Evolutionary conservation across 1,140 invertebrate genomes (phyloP).

Genomic region (Heliconius himera): DNA sequence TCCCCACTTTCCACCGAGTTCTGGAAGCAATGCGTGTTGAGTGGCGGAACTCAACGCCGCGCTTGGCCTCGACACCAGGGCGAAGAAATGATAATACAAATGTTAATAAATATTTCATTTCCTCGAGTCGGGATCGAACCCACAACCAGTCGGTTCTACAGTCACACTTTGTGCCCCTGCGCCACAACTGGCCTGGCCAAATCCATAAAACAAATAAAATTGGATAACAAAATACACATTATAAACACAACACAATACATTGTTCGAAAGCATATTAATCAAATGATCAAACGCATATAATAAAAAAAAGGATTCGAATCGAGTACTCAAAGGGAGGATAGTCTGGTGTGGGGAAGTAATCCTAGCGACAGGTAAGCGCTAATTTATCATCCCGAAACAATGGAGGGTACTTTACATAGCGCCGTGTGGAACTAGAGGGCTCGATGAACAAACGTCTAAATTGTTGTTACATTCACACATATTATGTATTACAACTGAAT

Average conservation of each 20-base stretch:
- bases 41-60: too few species aligned
- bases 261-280: constrained; percentile 66
- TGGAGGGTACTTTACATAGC: constrained; percentile 60
- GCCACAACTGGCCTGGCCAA: too few species aligned
- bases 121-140: too few species aligned
- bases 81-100: too few species aligned
- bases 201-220: background rate
- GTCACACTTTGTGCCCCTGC: too few species aligned
- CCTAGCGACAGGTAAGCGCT: constrained; percentile 73
- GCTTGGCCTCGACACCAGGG: too few species aligned
- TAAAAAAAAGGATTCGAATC: constrained; percentile 56
- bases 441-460: constrained; percentile 51
- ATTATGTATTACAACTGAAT: constrained; percentile 19
- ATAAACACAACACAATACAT: constrained; percentile 40
- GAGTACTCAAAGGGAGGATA: constrained; percentile 55
- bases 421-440: constrained; percentile 60
- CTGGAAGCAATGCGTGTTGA: too few species aligned
- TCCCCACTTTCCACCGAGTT: too few species aligned
- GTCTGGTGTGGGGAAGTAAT: constrained; percentile 60
- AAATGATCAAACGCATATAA: constrained; percentile 66
- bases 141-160: too few species aligned
- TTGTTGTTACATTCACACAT: constrained; percentile 40
- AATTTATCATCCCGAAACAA: constrained; percentile 77
- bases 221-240: background rate
- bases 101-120: too few species aligned